Percentiles rank a stretch among this genome's conserved stretches.
Evolutionary conservation across 2,888 invertebrate species (phyloP).

Genomic region (Dynastes maya): DNA sequence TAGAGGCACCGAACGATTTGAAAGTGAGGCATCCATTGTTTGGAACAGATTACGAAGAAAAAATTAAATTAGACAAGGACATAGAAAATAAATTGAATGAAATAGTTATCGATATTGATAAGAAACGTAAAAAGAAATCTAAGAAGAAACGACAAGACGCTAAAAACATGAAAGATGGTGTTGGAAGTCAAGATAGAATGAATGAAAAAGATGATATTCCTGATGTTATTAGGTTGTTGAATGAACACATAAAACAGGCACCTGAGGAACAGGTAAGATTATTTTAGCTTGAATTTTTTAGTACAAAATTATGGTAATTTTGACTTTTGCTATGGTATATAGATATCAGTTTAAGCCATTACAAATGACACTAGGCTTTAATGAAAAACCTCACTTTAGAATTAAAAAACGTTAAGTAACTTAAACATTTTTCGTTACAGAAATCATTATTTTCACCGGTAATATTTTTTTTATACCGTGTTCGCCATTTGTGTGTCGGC

Average conservation of each 20-base stretch:
- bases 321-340: too few species aligned
- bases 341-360: too few species aligned
- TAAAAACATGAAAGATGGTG: constrained; percentile 1
- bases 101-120: constrained; percentile 18
- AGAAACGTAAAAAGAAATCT: constrained; percentile 49
- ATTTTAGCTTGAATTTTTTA: not conserved
- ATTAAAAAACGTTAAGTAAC: too few species aligned
- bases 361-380: too few species aligned
- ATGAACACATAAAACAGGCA: constrained; percentile 18
- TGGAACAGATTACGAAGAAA: constrained; percentile 61
- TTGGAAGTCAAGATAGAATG: not conserved
- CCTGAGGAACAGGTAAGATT: not conserved
- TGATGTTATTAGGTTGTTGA: constrained; percentile 41
- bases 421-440: too few species aligned
- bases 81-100: constrained; percentile 58
- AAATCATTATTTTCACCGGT: too few species aligned
- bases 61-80: constrained; percentile 60
- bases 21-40: constrained; percentile 64
- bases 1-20: constrained; percentile 59
- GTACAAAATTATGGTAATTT: too few species aligned
- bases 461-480: too few species aligned
- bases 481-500: too few species aligned
- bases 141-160: constrained; percentile 28
- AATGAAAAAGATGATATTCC: constrained; percentile 57
- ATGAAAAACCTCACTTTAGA: too few species aligned